Percentiles rank a stretch among this genome's conserved stretches.
Evolutionary conservation across 2,797 vertebrate genomes (phyloP).

Genomic region (Carapus acus): DNA sequence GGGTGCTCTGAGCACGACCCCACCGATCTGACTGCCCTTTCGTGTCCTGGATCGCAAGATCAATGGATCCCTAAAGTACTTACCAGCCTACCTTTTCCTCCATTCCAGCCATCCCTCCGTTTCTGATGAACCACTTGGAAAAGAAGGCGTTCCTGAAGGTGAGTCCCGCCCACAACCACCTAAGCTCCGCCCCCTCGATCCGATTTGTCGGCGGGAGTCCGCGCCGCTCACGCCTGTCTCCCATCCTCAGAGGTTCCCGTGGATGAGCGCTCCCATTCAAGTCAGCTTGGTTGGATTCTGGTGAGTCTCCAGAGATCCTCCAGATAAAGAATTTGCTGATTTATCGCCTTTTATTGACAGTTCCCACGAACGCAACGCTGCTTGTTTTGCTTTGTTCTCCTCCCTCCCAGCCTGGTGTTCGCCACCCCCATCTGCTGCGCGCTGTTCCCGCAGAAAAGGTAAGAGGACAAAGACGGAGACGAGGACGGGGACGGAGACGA

Average conservation of each 20-base stretch:
- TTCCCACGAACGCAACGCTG: neutral
- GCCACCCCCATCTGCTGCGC: conserved; percentile 97
- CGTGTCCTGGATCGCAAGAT: no score
- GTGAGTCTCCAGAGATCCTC: conserved; percentile 73
- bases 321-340: conserved; percentile 46
- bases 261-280: conserved; percentile 98
- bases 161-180: no score
- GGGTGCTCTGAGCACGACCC: no score
- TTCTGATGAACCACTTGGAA: conserved; percentile 96
- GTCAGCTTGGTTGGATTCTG: conserved; percentile 95
- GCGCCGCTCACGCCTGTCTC: no score
- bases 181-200: conserved; percentile 7
- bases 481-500: no score
- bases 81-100: conserved; percentile 1
- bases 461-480: conserved; percentile 31
- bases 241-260: conserved; percentile 87
- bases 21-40: no score
- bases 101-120: conserved; percentile 86
- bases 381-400: no score
- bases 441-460: conserved; percentile 98
- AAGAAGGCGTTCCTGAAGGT: conserved; percentile 97
- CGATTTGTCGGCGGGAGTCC: no score
- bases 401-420: conserved; percentile 92
- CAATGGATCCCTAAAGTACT: neutral
- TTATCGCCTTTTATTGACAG: no score